A percentile compares a stretch with the other conserved stretches of the same genome.
Conservation (phyloP, 35 echinoderm and acorn worm species). For the Anneissia japonica region DNA sequence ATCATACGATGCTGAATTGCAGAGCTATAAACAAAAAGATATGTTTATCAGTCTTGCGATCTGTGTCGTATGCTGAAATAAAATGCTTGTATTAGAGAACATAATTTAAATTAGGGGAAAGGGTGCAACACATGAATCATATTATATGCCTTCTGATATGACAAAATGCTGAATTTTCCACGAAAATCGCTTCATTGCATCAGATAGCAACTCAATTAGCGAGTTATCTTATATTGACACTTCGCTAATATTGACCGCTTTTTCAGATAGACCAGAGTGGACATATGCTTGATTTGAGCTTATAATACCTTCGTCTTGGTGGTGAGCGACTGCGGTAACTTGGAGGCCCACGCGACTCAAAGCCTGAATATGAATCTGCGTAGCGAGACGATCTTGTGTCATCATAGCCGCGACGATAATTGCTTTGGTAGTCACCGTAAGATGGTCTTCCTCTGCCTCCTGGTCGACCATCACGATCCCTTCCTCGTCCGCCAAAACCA, state of each 20-base stretch:
- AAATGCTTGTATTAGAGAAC: too few relatives aligned
- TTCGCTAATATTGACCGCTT: not conserved
- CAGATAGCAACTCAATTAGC: not conserved
- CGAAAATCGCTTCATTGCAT: not conserved
- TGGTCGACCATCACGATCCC: constrained; percentile 30
- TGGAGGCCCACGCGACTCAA: constrained; percentile 15
- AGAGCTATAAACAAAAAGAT: too few relatives aligned
- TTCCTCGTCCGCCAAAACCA: constrained; percentile 43
- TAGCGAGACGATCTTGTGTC: constrained; percentile 30
- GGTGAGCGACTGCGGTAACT: constrained; percentile 97
- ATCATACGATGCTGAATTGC: too few relatives aligned
- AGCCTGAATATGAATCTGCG: constrained; percentile 49
- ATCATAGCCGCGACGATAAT: constrained; percentile 38
- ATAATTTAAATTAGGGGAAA: too few relatives aligned
- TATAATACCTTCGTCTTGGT: constrained; percentile 91
- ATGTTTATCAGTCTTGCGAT: too few relatives aligned
- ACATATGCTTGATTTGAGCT: not conserved
- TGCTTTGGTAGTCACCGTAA: constrained; percentile 20
- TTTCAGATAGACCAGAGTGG: not conserved
- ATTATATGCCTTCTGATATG: not conserved
- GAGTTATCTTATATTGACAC: not conserved
- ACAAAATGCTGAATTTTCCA: not conserved
- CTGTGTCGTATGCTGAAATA: too few relatives aligned
- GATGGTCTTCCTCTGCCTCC: constrained; percentile 39
- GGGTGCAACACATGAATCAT: not conserved